A percentile compares a stretch with the other conserved stretches of the same genome.
Evolutionary conservation across 2,113 vertebrate genomes (phyloP).

Genomic region (Furnarius figulus): DNA sequence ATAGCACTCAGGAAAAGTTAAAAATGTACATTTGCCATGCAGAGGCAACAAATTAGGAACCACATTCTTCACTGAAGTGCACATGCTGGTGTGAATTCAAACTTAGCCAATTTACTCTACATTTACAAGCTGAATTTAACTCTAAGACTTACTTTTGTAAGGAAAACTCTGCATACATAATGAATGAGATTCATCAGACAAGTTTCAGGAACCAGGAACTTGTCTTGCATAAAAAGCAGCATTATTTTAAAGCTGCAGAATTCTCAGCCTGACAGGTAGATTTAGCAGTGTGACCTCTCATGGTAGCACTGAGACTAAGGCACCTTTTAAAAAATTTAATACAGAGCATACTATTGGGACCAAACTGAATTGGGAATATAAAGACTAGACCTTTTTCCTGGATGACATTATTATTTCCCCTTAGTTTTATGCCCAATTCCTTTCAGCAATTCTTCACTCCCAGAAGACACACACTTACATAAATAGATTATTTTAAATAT

Average conservation of each 20-base stretch:
- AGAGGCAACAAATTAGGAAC: not conserved
- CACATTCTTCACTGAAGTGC: not conserved
- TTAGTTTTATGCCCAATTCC: not conserved
- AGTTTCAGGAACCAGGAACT: slow-evolving; percentile 42
- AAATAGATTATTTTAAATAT: not conserved
- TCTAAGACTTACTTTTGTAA: not conserved
- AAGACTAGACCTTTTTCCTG: not conserved
- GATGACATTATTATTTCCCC: not conserved
- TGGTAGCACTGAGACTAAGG: not conserved
- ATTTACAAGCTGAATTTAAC: not conserved
- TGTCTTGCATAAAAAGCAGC: slow-evolving; percentile 57
- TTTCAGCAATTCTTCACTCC: not conserved
- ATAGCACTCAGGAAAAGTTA: not conserved
- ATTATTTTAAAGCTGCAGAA: slow-evolving; percentile 24
- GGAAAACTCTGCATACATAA: not conserved
- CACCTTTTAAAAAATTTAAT: not conserved
- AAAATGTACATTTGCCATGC: not conserved
- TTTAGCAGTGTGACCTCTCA: not conserved
- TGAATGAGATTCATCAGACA: slow-evolving; percentile 38
- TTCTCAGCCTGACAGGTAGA: slow-evolving; percentile 41
- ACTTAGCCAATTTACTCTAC: not conserved
- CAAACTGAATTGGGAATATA: not conserved
- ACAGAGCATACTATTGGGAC: not conserved
- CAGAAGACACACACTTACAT: not conserved
- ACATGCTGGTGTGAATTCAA: not conserved